Evolutionary conservation across 2,113 vertebrate genomes (phyloP).

Genomic region (Grammomys surdaster): DNA sequence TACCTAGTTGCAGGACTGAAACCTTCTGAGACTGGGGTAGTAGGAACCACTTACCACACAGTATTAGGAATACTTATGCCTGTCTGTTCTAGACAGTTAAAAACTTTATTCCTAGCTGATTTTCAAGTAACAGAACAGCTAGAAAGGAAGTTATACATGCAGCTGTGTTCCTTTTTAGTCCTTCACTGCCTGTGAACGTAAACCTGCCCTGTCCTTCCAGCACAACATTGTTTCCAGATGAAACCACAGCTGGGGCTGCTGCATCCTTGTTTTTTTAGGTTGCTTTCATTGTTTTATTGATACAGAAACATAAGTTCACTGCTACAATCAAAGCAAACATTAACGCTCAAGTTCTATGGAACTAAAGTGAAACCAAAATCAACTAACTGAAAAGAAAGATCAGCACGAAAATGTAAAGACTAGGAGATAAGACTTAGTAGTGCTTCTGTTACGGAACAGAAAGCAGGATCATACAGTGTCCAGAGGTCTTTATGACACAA

Average conservation of each 20-base stretch:
- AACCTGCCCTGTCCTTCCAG: constrained; percentile 66
- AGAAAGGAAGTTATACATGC: neutral
- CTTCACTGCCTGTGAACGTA: neutral
- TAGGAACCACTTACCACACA: constrained; percentile 69
- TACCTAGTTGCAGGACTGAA: constrained; percentile 39
- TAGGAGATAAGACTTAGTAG: constrained; percentile 73
- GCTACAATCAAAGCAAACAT: constrained; percentile 72
- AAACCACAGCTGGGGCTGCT: constrained; percentile 67
- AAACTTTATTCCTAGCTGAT: constrained; percentile 51
- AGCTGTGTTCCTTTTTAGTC: neutral
- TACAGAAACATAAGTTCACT: constrained; percentile 70
- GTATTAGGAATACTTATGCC: constrained; percentile 58
- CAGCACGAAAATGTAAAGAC: constrained; percentile 79
- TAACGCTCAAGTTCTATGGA: constrained; percentile 71
- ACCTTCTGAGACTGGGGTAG: neutral
- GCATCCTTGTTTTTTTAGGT: constrained; percentile 65
- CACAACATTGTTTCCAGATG: constrained; percentile 60
- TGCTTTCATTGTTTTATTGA: constrained; percentile 74
- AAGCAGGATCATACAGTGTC: constrained; percentile 71
- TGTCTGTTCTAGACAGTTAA: constrained; percentile 38
- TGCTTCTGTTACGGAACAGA: constrained; percentile 61
- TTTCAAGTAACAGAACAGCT: constrained; percentile 60
- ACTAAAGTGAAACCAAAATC: constrained; percentile 66
- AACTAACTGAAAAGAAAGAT: constrained; percentile 71
- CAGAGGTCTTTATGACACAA: constrained; percentile 84